Evolutionary conservation across 2,113 vertebrate genomes (phyloP).

Genomic region (Ammodramus savannarum): DNA sequence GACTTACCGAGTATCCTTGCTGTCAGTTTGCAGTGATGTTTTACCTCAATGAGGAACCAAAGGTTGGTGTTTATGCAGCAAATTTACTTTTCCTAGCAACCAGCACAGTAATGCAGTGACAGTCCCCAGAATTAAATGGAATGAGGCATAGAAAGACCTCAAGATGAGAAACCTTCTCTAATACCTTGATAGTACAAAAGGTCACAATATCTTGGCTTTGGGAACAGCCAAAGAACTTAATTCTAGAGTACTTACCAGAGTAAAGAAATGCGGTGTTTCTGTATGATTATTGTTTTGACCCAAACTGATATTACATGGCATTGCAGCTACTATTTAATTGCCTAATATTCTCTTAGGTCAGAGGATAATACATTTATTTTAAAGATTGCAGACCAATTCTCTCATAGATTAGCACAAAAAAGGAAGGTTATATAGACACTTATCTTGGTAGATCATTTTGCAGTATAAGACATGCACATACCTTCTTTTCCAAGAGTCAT

Average conservation of each 20-base stretch:
- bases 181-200: neutral
- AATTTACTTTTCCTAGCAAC: neutral
- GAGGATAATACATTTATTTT: neutral
- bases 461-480: neutral
- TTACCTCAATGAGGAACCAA: neutral
- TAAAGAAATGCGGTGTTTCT: neutral
- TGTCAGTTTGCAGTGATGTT: neutral
- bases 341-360: neutral
- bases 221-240: neutral
- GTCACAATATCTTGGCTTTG: neutral
- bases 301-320: neutral
- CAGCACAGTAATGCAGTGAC: neutral
- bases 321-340: neutral
- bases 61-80: neutral
- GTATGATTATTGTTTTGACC: neutral
- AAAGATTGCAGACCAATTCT: neutral
- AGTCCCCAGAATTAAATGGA: neutral
- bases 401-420: neutral
- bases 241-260: neutral
- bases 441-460: neutral
- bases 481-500: neutral
- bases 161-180: neutral
- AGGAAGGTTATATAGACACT: neutral
- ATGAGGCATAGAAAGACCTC: neutral
- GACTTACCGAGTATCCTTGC: neutral